Evolutionary conservation across 2,888 invertebrate genomes (phyloP), one percentile per base, ranked within the genome.

Genomic region (Epistrophe grossulariae): DNA sequence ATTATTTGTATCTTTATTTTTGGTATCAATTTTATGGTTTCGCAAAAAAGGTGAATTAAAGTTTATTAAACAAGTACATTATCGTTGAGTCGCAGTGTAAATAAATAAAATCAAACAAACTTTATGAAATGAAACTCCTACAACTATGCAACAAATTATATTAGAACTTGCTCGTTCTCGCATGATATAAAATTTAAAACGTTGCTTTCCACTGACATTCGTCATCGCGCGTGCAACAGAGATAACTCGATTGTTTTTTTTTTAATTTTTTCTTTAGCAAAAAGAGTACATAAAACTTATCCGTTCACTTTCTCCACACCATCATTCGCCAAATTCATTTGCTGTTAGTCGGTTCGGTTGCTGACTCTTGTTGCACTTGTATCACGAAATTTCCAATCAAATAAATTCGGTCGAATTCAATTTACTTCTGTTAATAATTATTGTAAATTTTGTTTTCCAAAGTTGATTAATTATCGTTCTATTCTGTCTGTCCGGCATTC

Each of bases 311-410:
- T 81, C 62, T 78, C 78, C 38, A 52, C 48, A 66, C 31, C 43
- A 11, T 38, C 72, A 85, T 82, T 79, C 59, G 71, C 62, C 31
- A 78, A 78, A 73, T 71, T 82, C n/a, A 17, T 57, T 62, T 48
- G 70, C 6, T 57, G 55, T 15, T 24, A 50, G 52, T 74, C 70
- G 48, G 74, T 81, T 68, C 68, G 68, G 35, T 68, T 38, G 62
- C 43, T 62, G 43, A 8, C 24, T 43, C 4, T 40, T 19, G 68
- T 38, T 48, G 78, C 77, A 64, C 55, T 78, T 68, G 50, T 57
- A 15, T 45, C 15, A 55, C 45, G 13, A 71, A 52, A 40, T 60
- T 73, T 52, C 28, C 55, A 8, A 50, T 43, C 55, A 9, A 57
- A 31, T 19, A 48, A 40, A 64, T 17, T 79, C 43, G 48, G 28